Evolutionary conservation across 2,888 invertebrate species (phyloP).

Genomic region (Aphodius granarius): DNA sequence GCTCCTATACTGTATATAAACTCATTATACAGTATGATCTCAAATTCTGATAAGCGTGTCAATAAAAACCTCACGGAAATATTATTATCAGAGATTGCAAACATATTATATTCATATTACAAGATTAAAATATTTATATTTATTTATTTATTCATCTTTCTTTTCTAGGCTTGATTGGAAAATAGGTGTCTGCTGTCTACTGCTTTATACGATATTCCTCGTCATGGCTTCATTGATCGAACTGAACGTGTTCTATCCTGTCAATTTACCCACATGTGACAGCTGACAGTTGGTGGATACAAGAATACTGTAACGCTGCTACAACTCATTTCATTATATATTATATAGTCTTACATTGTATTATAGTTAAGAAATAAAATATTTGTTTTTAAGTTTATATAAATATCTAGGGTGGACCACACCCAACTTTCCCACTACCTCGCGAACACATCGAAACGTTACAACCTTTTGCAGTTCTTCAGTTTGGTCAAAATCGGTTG

Average conservation of each 20-base stretch:
- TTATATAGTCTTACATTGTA: too few species aligned
- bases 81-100: background rate
- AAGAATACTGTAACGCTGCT: background rate
- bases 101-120: background rate
- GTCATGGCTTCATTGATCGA: conserved; percentile 72
- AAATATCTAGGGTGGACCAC: too few species aligned
- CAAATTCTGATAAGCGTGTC: background rate
- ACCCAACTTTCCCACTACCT: too few species aligned
- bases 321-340: too few species aligned
- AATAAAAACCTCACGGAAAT: background rate
- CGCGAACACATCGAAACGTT: too few species aligned
- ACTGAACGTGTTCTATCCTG: conserved; percentile 73
- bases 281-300: conserved; percentile 32
- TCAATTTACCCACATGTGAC: conserved; percentile 72
- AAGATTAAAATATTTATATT: background rate
- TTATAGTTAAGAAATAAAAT: too few species aligned
- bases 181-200: conserved; percentile 67
- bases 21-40: too few species aligned
- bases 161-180: conserved; percentile 64
- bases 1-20: too few species aligned
- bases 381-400: too few species aligned
- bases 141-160: conserved; percentile 27
- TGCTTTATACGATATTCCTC: conserved; percentile 69
- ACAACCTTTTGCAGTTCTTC: too few species aligned
- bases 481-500: too few species aligned